Conservation (phyloP, 2,113 vertebrate species). For the Hippotragus niger region DNA sequence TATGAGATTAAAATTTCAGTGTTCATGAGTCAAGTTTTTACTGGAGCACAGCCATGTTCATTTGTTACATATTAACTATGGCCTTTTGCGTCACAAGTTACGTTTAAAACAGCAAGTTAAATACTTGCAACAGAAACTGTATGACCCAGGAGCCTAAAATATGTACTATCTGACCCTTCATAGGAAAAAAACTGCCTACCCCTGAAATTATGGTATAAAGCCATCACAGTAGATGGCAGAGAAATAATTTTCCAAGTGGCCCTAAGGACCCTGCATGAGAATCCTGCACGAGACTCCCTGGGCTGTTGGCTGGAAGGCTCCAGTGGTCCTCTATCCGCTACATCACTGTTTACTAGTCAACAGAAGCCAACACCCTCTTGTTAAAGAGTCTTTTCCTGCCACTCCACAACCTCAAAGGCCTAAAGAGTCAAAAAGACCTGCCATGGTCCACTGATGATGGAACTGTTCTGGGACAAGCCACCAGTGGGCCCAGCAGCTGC, state of each 20-base stretch:
- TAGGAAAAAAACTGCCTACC: not conserved
- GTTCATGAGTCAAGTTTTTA: not conserved
- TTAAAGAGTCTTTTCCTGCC: not conserved
- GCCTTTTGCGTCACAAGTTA: not conserved
- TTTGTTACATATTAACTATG: not conserved
- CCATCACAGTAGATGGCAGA: not conserved
- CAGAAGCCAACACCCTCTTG: not conserved
- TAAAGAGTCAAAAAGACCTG: not conserved
- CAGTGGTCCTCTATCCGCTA: not conserved
- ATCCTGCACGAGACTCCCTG: not conserved
- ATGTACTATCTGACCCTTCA: not conserved
- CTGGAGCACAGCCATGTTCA: not conserved
- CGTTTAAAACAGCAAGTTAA: not conserved
- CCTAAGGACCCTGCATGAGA: not conserved
- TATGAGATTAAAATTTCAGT: not conserved
- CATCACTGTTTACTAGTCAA: not conserved
- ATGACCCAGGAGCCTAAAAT: not conserved
- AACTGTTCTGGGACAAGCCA: not conserved
- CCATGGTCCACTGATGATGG: not conserved
- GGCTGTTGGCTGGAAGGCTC: not conserved
- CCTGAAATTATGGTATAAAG: not conserved
- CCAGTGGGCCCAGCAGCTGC: not conserved
- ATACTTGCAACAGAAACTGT: not conserved
- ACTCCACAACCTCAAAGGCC: not conserved
- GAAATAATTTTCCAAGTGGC: not conserved